Evolutionary conservation across 2,113 vertebrate genomes (phyloP).

Genomic region (Trematomus loennbergii): DNA sequence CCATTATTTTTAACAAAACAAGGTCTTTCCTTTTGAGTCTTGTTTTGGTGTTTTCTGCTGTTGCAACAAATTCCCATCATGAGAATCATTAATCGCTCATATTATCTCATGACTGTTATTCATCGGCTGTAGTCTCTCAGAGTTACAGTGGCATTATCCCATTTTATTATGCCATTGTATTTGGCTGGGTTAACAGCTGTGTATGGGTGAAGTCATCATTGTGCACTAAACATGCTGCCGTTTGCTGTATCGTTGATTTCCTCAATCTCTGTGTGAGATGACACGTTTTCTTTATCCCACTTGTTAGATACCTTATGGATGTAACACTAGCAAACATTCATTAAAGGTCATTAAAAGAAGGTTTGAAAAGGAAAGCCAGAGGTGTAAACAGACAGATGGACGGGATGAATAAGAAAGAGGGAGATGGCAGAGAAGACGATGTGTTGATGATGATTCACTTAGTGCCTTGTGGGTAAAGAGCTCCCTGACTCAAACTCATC

Average conservation of each 20-base stretch:
- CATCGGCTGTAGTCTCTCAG: neutral
- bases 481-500: slow-evolving; percentile 67
- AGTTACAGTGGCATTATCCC: neutral
- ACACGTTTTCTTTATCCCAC: neutral
- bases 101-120: slow-evolving; percentile 7
- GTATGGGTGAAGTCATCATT: slow-evolving; percentile 17
- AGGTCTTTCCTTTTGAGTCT: neutral
- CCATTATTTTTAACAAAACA: too few species aligned
- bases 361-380: slow-evolving; percentile 34
- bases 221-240: neutral
- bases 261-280: neutral
- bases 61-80: neutral
- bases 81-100: neutral
- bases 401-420: slow-evolving; percentile 28
- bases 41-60: neutral
- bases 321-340: slow-evolving; percentile 7
- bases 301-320: neutral
- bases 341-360: slow-evolving; percentile 8
- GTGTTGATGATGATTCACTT: slow-evolving; percentile 72
- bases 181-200: neutral
- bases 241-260: neutral
- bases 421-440: slow-evolving; percentile 25
- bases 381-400: slow-evolving; percentile 40
- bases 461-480: slow-evolving; percentile 62
- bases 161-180: neutral